Evolutionary conservation across 2,888 invertebrate species (phyloP).

Genomic region (Harmothoe impar): DNA sequence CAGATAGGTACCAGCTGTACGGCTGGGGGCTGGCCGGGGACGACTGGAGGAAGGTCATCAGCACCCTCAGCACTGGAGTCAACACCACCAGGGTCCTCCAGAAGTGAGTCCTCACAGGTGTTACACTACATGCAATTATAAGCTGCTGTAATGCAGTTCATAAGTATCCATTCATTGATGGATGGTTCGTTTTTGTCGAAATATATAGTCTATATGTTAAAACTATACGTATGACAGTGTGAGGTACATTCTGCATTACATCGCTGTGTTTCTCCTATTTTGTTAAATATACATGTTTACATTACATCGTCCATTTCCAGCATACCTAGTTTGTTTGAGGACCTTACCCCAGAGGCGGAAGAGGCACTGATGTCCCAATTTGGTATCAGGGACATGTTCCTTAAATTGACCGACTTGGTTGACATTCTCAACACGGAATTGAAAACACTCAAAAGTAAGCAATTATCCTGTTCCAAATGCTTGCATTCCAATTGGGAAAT

Average conservation of each 20-base stretch:
- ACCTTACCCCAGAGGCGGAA: background rate
- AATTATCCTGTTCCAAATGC: background rate
- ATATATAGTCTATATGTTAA: too few relatives aligned
- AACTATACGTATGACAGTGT: too few relatives aligned
- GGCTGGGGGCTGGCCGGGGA: background rate
- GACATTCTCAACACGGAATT: background rate
- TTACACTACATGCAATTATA: too few relatives aligned
- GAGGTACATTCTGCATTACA: too few relatives aligned
- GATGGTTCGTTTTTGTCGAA: too few relatives aligned
- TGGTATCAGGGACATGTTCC: background rate
- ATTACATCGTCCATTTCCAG: too few relatives aligned
- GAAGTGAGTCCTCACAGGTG: background rate
- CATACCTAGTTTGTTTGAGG: background rate
- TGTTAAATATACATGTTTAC: too few relatives aligned
- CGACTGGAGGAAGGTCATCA: background rate
- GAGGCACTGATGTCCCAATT: background rate
- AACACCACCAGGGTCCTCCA: conserved; percentile 26
- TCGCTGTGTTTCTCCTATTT: too few relatives aligned
- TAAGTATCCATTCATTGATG: too few relatives aligned
- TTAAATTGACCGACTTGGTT: background rate
- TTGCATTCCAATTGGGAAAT: too few relatives aligned
- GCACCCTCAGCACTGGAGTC: background rate
- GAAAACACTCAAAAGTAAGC: background rate
- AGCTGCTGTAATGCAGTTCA: too few relatives aligned
- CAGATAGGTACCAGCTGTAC: background rate